Percentiles rank a stretch among this genome's conserved stretches.
These are phyloP conservation scores for Geopemphigus sp. DNA, from an alignment of 1,140 invertebrate species.

Conservation along the genomic window DNA sequence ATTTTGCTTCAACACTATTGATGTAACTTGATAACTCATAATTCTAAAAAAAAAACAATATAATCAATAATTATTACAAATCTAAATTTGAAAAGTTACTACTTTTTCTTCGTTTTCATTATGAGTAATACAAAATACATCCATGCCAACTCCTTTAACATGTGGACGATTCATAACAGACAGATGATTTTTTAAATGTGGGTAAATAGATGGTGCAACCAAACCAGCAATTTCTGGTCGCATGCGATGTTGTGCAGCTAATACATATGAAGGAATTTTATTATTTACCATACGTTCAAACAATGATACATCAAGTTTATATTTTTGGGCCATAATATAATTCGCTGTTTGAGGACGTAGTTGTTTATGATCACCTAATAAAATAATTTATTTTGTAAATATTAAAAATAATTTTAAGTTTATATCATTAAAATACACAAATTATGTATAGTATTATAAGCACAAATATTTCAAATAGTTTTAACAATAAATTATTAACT, in stretches of 20 bases:
- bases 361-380: slow-evolving; percentile 67
- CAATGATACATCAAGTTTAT: slow-evolving; percentile 67
- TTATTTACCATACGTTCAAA: slow-evolving; percentile 71
- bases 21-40: slow-evolving; percentile 59
- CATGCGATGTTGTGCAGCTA: slow-evolving; percentile 68
- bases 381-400: not conserved
- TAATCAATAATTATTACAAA: not conserved
- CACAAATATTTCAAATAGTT: too few species aligned
- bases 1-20: slow-evolving; percentile 65
- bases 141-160: slow-evolving; percentile 59
- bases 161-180: slow-evolving; percentile 59
- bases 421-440: too few species aligned
- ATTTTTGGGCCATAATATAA: slow-evolving; percentile 54
- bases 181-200: slow-evolving; percentile 60
- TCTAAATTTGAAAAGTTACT: not conserved
- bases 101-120: slow-evolving; percentile 58
- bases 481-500: slow-evolving; percentile 1
- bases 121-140: slow-evolving; percentile 66
- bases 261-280: slow-evolving; percentile 59
- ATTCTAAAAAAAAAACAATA: slow-evolving; percentile 53
- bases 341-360: slow-evolving; percentile 62
- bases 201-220: slow-evolving; percentile 61
- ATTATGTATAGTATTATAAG: too few species aligned
- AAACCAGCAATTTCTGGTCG: slow-evolving; percentile 65
- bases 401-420: too few species aligned